Percentiles rank a stretch among this genome's conserved stretches.
phyloP scores from a whole-genome alignment of 2,113 vertebrate genomes.

The Neogale vison region DNA sequence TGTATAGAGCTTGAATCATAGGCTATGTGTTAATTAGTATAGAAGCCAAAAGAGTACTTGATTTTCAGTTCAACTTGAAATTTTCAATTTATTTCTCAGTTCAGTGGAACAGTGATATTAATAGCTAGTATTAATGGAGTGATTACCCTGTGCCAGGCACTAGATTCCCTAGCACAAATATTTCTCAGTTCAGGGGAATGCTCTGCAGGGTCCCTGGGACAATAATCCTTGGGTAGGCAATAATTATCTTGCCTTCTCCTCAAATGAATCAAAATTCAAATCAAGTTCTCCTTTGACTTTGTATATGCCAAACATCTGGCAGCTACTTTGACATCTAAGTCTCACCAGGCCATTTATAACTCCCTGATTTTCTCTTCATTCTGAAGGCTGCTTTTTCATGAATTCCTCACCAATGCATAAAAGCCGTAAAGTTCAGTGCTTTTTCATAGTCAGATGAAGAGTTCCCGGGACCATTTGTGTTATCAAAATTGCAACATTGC shows the following conservation, averaged over 20 bases:
- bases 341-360: constrained; percentile 37
- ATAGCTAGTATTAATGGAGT: constrained; percentile 13
- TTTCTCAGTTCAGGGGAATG: neutral
- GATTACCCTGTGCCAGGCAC: neutral
- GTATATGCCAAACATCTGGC: constrained; percentile 30
- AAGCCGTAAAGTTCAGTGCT: neutral
- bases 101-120: constrained; percentile 22
- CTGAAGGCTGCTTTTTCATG: constrained; percentile 34
- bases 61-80: constrained; percentile 55
- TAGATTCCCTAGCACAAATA: neutral
- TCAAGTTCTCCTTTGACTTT: constrained; percentile 35
- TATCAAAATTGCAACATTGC: neutral
- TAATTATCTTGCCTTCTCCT: constrained; percentile 10
- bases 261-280: constrained; percentile 55
- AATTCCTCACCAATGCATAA: neutral
- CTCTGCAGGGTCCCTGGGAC: neutral
- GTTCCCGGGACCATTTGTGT: constrained; percentile 29
- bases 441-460: constrained; percentile 48
- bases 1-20: neutral
- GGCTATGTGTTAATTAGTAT: constrained; percentile 1
- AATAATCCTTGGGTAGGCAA: neutral
- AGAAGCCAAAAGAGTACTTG: constrained; percentile 32
- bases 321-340: neutral
- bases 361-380: constrained; percentile 38
- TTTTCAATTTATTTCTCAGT: constrained; percentile 51